Evolutionary conservation across 2,113 vertebrate genomes (phyloP).

Genomic region (Dasypus novemcinctus): DNA sequence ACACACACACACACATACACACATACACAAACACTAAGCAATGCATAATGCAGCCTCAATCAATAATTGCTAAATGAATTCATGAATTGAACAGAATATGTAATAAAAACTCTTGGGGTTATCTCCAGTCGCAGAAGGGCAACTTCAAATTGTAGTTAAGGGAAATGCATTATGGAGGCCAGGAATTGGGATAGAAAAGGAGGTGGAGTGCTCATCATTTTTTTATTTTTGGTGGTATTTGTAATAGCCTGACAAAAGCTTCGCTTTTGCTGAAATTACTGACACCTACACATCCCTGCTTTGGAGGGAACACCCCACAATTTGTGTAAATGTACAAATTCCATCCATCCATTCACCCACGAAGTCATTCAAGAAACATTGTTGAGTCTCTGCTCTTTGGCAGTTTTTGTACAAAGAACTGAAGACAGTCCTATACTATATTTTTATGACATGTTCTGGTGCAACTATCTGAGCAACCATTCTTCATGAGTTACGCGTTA

Average conservation of each 20-base stretch:
- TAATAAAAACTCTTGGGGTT: neutral
- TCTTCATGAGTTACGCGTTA: neutral
- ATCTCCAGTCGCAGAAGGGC: neutral
- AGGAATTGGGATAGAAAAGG: neutral
- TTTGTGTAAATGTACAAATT: neutral
- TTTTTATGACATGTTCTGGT: neutral
- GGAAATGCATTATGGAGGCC: neutral
- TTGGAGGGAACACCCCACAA: neutral
- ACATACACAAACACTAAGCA: neutral
- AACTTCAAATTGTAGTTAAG: neutral
- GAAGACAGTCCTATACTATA: neutral
- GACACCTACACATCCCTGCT: neutral
- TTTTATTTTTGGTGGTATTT: neutral
- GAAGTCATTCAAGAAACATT: neutral
- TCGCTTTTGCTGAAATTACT: neutral
- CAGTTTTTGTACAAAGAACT: neutral
- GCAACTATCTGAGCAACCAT: neutral
- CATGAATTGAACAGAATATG: neutral
- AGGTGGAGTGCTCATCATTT: neutral
- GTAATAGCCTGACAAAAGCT: neutral
- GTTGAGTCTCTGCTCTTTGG: neutral
- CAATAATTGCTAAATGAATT: neutral
- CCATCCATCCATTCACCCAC: neutral
- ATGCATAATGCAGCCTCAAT: neutral
- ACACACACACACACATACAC: neutral